phyloP scores from a whole-genome alignment of 2,888 invertebrate species.

The Pedicia rivosa region DNA sequence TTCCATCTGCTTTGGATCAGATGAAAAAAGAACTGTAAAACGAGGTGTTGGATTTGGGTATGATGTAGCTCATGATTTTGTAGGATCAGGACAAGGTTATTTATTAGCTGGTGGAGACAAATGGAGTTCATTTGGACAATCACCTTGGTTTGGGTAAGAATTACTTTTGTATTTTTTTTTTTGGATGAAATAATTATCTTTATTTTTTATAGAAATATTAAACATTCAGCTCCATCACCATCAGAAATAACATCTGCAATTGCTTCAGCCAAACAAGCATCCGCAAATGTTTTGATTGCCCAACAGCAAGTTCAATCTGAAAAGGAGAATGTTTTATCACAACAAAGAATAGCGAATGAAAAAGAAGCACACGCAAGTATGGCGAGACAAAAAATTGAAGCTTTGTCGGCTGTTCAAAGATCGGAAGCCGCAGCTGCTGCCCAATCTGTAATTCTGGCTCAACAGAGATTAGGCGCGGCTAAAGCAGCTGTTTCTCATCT shows the following conservation, averaged over 20 bases:
- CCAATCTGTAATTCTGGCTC: constrained; percentile 46
- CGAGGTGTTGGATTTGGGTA: not conserved
- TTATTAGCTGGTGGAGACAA: not conserved
- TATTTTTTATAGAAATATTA: not conserved
- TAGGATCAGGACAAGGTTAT: not conserved
- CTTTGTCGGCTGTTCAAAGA: constrained; percentile 47
- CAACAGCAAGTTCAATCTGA: constrained; percentile 58
- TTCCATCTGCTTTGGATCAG: too few species aligned
- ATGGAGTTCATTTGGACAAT: too few species aligned
- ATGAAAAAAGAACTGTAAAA: not conserved
- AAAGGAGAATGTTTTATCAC: constrained; percentile 52
- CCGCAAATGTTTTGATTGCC: constrained; percentile 49
- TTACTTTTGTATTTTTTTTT: not conserved
- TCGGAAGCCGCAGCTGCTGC: constrained; percentile 51
- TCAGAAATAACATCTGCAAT: constrained; percentile 56
- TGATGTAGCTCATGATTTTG: not conserved
- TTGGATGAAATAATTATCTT: not conserved
- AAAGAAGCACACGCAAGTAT: constrained; percentile 55
- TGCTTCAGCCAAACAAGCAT: constrained; percentile 57
- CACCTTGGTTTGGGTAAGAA: constrained; percentile 1
- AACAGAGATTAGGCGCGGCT: constrained; percentile 51
- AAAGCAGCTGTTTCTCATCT: constrained; percentile 55
- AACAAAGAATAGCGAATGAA: constrained; percentile 55
- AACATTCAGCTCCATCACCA: constrained; percentile 30
- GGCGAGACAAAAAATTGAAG: constrained; percentile 44